Base-by-base conservation (phyloP, 2,797 vertebrate species). In the Neosilurus hyrtlii region DNA sequence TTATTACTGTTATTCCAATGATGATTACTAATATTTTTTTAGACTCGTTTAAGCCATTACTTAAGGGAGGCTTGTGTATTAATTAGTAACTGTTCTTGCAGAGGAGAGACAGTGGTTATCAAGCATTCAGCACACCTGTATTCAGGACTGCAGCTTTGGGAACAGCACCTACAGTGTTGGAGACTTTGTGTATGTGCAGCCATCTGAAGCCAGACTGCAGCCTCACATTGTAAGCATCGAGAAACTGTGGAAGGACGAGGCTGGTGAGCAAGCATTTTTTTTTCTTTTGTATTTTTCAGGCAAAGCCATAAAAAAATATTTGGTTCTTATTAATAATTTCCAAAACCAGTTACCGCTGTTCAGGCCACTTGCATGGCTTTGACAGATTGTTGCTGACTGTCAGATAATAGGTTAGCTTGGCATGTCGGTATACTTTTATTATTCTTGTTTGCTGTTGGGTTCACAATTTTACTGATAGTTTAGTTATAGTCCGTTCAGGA, bases 191-290 rank as follows among this genome's bases (percentile, higher is more conserved):
- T 99, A 99, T 0, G 96, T 99, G 88, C 95, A 97, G 86, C 97
- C 97, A 0, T 95, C 96, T 16, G 96, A 99, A 88, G 87, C 96
- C 14, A 97, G 95, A 82, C 89, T 98, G 77, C 95, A 97, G 43
- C 97, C 97, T 43, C 98, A 99, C 86, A 98, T 99, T 2, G 97
- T 99, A 89, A 98, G 96, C 85, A 99, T 99, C 54, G 98, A 99
- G 88, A 96, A 96, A 37, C 93, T 99, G 0, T 99, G 98, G 98
- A 95, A 98, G 88, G 96, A 99, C 86, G 95, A 96, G 90, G 89
- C 95, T 87, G 97, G 98, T 99, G 93, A 93, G 91, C 66, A 49
- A 14, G 15, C 9, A 26, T 26, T 72, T 22, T 61, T 54, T 56
- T 26, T 61, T 49, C n/a, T 43, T n/a, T 74, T 70, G 43, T 35